Base-by-base conservation (phyloP, 1,140 invertebrate genomes). In the Psix sp. region DNA sequence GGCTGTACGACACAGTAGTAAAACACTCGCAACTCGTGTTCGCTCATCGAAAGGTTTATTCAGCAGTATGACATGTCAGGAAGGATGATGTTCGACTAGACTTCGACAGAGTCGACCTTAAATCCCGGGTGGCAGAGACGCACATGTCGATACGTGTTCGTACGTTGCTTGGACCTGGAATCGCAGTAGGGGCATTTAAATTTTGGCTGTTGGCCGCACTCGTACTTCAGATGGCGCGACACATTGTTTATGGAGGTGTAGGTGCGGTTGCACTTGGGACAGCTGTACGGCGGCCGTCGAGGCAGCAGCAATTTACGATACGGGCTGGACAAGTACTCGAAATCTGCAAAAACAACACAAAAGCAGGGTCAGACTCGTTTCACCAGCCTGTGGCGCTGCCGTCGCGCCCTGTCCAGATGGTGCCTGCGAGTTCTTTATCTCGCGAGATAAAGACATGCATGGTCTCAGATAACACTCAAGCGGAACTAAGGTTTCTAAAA, bases 201-300 rank as follows among this genome's bases (percentile, higher is more conserved):
- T 82, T 93, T 92, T 1, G 92, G 92, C 81, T 93, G 92, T 84
- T 93, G 93, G 65, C 92, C 93, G 83, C 93, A 94, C 81, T 94
- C 93, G 91, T 93, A 94, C 84, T 94, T 94, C 86, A 94, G 91
- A 79, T 94, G 93, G 76, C 94, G 94, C 29, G 92, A 89, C 77
- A 93, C 88, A 70, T 93, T 94, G 36, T 92, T 93, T 84, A 94
- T 94, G 48, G 94, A 86, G 80, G 94, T 93, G 85, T 94, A 94
- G 20, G 91, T 89, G 39, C 93, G 89, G 49, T 92, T 92, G 84
- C 93, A 94, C 78, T 92, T 92, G 40, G 91, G 88, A 82, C 92
- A 94, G 68, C 91, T 90, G 79, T 92, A 92, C 1, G 39, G 18
- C 2, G 48, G 43, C 16, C n/a, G n/a, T n/a, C n/a, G n/a, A n/a